These are phyloP conservation scores for Tamias sibiricus DNA, from an alignment of 2,113 vertebrate genomes.

Conservation along the genomic window DNA sequence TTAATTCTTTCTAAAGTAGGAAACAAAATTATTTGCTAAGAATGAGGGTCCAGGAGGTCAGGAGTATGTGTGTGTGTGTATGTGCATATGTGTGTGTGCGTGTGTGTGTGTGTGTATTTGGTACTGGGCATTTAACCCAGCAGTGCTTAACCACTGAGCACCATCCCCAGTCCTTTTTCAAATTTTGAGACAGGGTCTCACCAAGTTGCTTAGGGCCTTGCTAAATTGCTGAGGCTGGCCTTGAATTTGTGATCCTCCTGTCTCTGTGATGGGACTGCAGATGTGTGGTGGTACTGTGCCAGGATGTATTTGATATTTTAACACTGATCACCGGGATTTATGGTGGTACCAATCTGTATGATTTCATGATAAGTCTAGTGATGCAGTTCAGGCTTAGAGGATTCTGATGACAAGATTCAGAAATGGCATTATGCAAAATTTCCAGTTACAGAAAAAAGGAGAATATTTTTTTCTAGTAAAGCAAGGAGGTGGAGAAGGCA, in stretches of 20 bases:
- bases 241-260: too few relatives aligned
- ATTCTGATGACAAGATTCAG: slow-evolving; percentile 17
- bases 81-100: too few relatives aligned
- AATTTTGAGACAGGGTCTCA: too few relatives aligned
- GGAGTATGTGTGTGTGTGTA: background rate
- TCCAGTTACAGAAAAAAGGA: background rate
- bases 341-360: background rate
- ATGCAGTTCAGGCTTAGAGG: background rate
- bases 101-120: too few relatives aligned
- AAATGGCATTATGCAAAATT: background rate
- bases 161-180: too few relatives aligned
- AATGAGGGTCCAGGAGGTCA: background rate
- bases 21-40: slow-evolving; percentile 39
- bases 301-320: background rate
- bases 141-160: too few relatives aligned
- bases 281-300: too few relatives aligned
- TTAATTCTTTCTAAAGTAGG: slow-evolving; percentile 40
- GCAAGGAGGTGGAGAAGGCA: background rate
- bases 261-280: too few relatives aligned
- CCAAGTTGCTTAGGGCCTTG: too few relatives aligned
- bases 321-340: background rate
- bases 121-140: too few relatives aligned
- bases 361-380: slow-evolving; percentile 3
- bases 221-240: too few relatives aligned
- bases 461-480: slow-evolving; percentile 17